phyloP scores from a whole-genome alignment of 2,888 invertebrate genomes.

The Peribatodes rhomboidaria region DNA sequence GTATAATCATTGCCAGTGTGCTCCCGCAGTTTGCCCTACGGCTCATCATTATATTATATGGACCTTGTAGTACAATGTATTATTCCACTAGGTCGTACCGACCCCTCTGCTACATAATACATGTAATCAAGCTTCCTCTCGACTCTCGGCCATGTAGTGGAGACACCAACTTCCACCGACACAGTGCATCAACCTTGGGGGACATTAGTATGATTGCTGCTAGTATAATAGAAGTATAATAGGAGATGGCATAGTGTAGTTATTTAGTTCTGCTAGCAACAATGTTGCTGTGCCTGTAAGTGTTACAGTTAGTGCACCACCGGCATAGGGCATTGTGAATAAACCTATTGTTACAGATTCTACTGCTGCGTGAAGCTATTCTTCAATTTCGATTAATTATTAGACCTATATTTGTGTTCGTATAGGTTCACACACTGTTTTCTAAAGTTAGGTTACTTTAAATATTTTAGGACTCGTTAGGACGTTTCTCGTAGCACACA shows the following conservation, averaged over 20 bases:
- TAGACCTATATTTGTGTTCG: too few species aligned
- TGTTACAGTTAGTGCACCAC: too few species aligned
- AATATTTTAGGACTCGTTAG: too few species aligned
- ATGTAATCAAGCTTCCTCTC: conserved; percentile 12
- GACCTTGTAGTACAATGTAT: neutral
- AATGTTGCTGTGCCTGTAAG: neutral
- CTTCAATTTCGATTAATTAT: too few species aligned
- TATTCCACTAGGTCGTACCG: conserved; percentile 17
- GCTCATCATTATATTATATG: conserved; percentile 1
- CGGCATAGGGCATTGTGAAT: too few species aligned
- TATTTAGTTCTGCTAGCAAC: neutral
- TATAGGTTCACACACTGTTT: too few species aligned
- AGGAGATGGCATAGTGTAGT: neutral
- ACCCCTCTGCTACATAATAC: conserved; percentile 8
- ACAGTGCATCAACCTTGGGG: conserved; percentile 22
- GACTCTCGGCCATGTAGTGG: conserved; percentile 7
- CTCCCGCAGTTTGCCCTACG: neutral
- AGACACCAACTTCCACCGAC: neutral
- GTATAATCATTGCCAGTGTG: neutral
- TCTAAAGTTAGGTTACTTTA: too few species aligned
- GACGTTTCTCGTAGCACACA: too few species aligned
- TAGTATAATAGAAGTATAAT: conserved; percentile 1
- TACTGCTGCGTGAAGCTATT: too few species aligned
- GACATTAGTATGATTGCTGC: conserved; percentile 5
- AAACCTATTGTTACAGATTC: too few species aligned